A percentile compares a stretch with the other conserved stretches of the same genome.
Conservation (phyloP, 2,113 vertebrate genomes). For the Acrocephalus arundinaceus region DNA sequence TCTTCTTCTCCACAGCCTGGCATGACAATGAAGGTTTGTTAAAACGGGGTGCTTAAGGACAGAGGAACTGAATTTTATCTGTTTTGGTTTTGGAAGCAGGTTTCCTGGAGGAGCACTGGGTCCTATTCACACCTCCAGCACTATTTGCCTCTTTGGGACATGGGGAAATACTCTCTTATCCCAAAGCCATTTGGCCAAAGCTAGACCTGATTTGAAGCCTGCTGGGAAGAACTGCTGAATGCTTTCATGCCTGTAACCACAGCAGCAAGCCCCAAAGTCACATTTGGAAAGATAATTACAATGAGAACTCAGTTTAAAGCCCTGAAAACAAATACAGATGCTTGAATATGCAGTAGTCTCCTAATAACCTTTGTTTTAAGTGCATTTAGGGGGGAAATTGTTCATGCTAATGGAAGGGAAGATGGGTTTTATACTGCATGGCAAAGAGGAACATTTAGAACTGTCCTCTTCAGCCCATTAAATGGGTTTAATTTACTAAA, state of each 20-base stretch:
- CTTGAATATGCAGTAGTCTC: constrained; percentile 59
- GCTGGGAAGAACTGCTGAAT: constrained; percentile 3
- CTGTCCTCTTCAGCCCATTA: constrained; percentile 57
- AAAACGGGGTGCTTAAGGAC: not conserved
- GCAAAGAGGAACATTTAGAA: constrained; percentile 59
- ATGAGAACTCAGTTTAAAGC: constrained; percentile 50
- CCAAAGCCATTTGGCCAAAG: not conserved
- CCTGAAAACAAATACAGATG: constrained; percentile 60
- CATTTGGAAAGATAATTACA: constrained; percentile 49
- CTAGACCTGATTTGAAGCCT: not conserved
- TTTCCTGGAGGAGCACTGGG: not conserved
- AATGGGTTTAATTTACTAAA: constrained; percentile 65
- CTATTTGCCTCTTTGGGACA: not conserved
- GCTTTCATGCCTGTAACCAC: not conserved
- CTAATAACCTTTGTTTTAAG: constrained; percentile 69
- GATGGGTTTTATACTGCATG: constrained; percentile 64
- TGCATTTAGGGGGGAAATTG: constrained; percentile 68
- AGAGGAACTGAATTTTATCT: not conserved
- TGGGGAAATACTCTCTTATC: not conserved
- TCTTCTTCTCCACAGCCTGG: constrained; percentile 79
- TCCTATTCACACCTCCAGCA: not conserved
- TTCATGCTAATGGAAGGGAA: constrained; percentile 67
- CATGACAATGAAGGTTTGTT: constrained; percentile 52
- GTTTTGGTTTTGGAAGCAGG: not conserved
- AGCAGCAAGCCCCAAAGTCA: constrained; percentile 28